Percentiles rank a stretch among this genome's conserved stretches.
phyloP scores from a whole-genome alignment of 30 jellyfish, hydroid and myxozoan species.

The Aurelia sp. region DNA sequence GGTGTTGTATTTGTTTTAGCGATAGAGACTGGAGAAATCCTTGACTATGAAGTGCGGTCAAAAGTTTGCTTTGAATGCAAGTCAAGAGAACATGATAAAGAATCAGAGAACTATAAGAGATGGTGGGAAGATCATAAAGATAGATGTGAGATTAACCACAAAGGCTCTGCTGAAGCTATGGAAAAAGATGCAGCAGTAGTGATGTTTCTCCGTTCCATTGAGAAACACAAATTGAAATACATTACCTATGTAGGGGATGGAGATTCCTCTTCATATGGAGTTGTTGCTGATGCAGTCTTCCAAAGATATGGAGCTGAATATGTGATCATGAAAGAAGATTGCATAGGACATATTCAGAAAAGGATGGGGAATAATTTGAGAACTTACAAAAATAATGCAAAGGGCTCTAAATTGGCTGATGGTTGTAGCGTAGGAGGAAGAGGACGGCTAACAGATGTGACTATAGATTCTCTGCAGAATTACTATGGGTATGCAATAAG shows the following conservation, averaged over 20 bases:
- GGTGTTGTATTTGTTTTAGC: conserved; percentile 28
- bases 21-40: conserved; percentile 15
- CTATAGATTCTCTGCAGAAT: neutral
- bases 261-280: conserved; percentile 8
- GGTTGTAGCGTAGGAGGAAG: conserved; percentile 18
- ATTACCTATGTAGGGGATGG: conserved; percentile 27
- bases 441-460: conserved; percentile 20
- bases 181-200: conserved; percentile 6
- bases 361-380: conserved; percentile 37
- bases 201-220: conserved; percentile 16
- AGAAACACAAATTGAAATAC: neutral
- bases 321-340: conserved; percentile 11
- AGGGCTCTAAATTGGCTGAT: conserved; percentile 4
- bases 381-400: neutral
- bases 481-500: conserved; percentile 7
- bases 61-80: conserved; percentile 20
- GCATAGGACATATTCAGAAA: conserved; percentile 30
- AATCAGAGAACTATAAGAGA: neutral
- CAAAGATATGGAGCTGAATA: neutral
- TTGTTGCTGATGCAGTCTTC: conserved; percentile 14
- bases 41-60: conserved; percentile 13
- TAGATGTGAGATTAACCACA: neutral
- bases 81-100: conserved; percentile 4
- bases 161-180: conserved; percentile 2
- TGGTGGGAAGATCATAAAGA: conserved; percentile 7